phyloP scores from a whole-genome alignment of 2,113 vertebrate species.

The Protobothrops flavoviridis region DNA sequence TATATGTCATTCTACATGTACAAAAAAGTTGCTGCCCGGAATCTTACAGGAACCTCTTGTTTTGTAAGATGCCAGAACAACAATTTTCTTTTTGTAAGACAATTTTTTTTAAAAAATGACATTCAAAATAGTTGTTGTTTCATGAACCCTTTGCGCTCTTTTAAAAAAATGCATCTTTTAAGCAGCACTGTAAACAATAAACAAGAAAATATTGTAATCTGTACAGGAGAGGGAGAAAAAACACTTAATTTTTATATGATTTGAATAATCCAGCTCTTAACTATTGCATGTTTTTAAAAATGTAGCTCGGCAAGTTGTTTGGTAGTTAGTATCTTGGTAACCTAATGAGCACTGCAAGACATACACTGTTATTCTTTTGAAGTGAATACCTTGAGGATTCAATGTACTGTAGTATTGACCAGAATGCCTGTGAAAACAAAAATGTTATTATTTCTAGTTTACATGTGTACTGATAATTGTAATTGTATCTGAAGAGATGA shows the following conservation, averaged over 20 bases:
- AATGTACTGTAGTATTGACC: slow-evolving; percentile 24
- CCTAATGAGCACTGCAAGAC: slow-evolving; percentile 64
- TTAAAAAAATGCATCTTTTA: neutral
- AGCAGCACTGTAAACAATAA: neutral
- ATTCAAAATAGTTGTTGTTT: neutral
- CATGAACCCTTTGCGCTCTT: neutral
- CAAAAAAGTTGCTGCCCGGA: neutral
- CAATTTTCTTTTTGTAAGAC: neutral
- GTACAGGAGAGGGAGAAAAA: neutral
- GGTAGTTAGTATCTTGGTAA: slow-evolving; percentile 67
- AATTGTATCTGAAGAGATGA: neutral
- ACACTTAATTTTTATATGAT: neutral
- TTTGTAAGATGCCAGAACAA: neutral
- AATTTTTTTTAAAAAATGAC: neutral
- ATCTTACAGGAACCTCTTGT: neutral
- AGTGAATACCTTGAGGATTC: slow-evolving; percentile 47
- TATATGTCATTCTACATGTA: neutral
- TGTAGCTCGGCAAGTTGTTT: slow-evolving; percentile 58
- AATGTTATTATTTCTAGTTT: neutral
- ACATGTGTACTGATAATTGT: slow-evolving; percentile 9
- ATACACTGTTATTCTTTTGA: slow-evolving; percentile 53
- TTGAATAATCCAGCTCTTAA: neutral
- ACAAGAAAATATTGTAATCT: neutral
- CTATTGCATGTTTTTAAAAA: neutral
- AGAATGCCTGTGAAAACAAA: slow-evolving; percentile 41